Evolutionary conservation across 1,140 invertebrate species (phyloP), one percentile per base, ranked within the genome.

Genomic region (Zaprionus kolodkinae): DNA sequence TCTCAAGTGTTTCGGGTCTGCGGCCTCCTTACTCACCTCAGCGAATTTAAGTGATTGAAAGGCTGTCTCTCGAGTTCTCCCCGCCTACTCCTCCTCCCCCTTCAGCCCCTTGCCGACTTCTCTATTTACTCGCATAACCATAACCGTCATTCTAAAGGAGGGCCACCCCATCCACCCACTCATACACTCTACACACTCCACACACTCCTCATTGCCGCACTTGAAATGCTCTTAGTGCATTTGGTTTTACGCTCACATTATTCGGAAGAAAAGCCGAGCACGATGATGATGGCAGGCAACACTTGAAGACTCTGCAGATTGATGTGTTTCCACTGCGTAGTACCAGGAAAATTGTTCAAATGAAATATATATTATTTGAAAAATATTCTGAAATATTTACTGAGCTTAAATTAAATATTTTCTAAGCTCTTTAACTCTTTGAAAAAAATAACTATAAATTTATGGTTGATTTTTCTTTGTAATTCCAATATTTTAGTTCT

Each of bases 221-320:
- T 76, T 65, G 68, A 76, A 76, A 61, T 72, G 73, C 73, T 76
- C 73, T 72, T 72, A 72, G 70, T 77, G 75, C 70, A 77, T 77
- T 68, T 73, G 64, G 52, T 61, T 72, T 72, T 72, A 76, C 70
- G 74, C 63, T 76, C 67, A 72, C 74, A 72, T 76, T 76, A 76
- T 63, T 72, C 63, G 69, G 74, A 59, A 72, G 64, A 61, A 76
- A 72, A 72, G 73, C 25, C 67, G 50, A 25, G 40, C n/a, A 50
- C 25, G 50, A 50, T 27, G 50, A 50, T 27, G 60, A 72, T 43
- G 55, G 30, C 4, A 36, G n/a, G 61, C 43, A 27, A 13, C 33
- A 50, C 72, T 72, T 60, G 60, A 40, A 40, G 33, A 48, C 50
- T 12, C n/a, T 15, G 40, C n/a, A 15, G 12, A 52, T 36, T 35